A percentile compares a stretch with the other conserved stretches of the same genome.
phyloP scores from a whole-genome alignment of 1,140 invertebrate genomes.

The Pseudobourletiella spinata region DNA sequence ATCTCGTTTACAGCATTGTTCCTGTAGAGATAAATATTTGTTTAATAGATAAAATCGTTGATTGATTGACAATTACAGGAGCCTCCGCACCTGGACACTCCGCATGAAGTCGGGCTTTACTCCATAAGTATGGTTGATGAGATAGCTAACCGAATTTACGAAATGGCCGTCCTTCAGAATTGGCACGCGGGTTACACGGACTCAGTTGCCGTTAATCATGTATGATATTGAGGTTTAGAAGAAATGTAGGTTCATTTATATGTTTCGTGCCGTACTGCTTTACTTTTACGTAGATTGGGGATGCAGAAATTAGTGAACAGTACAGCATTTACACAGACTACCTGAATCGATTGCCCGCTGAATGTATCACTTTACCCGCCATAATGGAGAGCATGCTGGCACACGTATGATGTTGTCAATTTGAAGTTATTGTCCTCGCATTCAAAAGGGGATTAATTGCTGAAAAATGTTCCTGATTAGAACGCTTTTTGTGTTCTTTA shows the following conservation, averaged over 20 bases:
- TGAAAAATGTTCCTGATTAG: too few species aligned
- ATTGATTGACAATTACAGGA: not conserved
- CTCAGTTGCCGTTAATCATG: not conserved
- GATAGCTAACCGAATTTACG: conserved; percentile 19
- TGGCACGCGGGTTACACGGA: conserved; percentile 16
- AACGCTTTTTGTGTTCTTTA: too few species aligned
- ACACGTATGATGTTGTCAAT: conserved; percentile 11
- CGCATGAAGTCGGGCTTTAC: conserved; percentile 3
- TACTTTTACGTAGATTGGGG: not conserved
- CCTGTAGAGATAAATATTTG: too few species aligned
- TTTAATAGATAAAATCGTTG: not conserved
- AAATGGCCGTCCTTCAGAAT: conserved; percentile 17
- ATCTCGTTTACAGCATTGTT: too few species aligned
- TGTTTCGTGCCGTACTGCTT: too few species aligned
- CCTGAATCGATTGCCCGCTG: conserved; percentile 13
- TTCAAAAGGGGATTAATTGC: too few species aligned
- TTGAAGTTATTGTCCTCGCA: not conserved
- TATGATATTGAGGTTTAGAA: too few species aligned
- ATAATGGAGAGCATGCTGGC: conserved; percentile 19
- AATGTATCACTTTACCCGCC: conserved; percentile 18
- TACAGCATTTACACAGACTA: conserved; percentile 9
- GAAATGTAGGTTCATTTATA: too few species aligned
- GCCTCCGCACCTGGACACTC: not conserved
- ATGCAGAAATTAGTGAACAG: not conserved
- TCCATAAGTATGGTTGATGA: conserved; percentile 17